Evolutionary conservation across 2,113 vertebrate genomes (phyloP).

Genomic region (Oryzias javanicus): DNA sequence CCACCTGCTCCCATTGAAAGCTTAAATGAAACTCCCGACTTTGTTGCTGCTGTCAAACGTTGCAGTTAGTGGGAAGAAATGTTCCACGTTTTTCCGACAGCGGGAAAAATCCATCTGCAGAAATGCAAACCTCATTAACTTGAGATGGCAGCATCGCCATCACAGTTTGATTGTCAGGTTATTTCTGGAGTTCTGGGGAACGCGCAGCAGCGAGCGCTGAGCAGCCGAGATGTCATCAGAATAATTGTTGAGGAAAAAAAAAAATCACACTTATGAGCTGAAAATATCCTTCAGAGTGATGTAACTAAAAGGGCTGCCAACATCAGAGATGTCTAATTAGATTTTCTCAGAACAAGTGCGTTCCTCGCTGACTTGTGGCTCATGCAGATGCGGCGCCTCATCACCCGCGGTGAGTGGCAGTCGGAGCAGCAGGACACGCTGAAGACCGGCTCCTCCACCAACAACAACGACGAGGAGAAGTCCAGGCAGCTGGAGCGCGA

Average conservation of each 20-base stretch:
- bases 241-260: neutral
- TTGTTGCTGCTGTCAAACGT: constrained; percentile 15
- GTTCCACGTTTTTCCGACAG: constrained; percentile 6
- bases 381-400: constrained; percentile 88
- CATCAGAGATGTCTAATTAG: constrained; percentile 1
- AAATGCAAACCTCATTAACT: constrained; percentile 22
- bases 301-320: constrained; percentile 11
- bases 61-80: neutral
- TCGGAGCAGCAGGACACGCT: constrained; percentile 96
- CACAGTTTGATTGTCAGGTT: constrained; percentile 21
- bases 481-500: constrained; percentile 91
- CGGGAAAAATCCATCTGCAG: constrained; percentile 37
- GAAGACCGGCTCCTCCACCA: constrained; percentile 94
- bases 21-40: neutral
- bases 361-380: constrained; percentile 22
- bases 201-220: neutral
- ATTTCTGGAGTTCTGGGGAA: constrained; percentile 8
- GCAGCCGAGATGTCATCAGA: neutral
- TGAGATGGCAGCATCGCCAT: constrained; percentile 2
- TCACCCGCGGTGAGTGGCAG: constrained; percentile 96
- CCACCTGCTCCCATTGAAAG: no score
- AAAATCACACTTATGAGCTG: neutral
- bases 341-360: neutral
- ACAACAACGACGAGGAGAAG: constrained; percentile 97
- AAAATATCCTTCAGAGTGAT: neutral